Evolutionary conservation across 2,797 vertebrate species (phyloP), one percentile per base, ranked within the genome.

Genomic region (Sebastes baramenuke): DNA sequence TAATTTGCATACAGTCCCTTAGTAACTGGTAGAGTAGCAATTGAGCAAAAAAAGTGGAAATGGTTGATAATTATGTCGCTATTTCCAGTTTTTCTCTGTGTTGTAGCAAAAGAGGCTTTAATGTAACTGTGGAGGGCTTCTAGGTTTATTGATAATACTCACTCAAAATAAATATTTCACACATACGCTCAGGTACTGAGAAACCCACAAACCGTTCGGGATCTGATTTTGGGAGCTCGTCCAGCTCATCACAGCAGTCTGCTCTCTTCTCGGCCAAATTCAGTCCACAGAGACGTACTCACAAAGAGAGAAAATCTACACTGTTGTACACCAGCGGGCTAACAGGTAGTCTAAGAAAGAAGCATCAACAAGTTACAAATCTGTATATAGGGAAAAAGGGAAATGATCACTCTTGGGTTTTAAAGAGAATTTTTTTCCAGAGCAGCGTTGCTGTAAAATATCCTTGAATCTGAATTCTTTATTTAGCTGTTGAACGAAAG

Each of bases 381-480:
- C 46, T 7, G 16, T 5, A n/a, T 24, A 12, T 6, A 8, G 25
- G 20, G 12, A 18, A 18, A 56, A 22, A 30, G 16, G 22, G 30
- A 62, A 58, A 13, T 27, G 42, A 55, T 46, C 32, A 2, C 52
- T 58, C 22, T 7, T 49, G 58, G 10, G 5, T 38, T 72, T 77
- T 62, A 6, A 72, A 66, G 67, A 72, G 14, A 62, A 18, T 24
- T 54, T 67, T 72, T 46, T 18, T 18, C 10, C 49, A 8, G 12
- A 65, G 61, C 54, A 20, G 3, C 42, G 1, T 13, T 65, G 62
- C 75, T 36, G 34, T 16, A 16, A 79, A 86, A 77, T 4, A 59
- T 71, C 89, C 80, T 89, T 90, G 74, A 80, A 61, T 87, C 14
- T 64, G 24, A 79, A 65, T 73, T 84, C 52, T 86, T 81, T 79